Evolutionary conservation across 2,113 vertebrate genomes (phyloP).

Genomic region (Sakesphorus luctuosus): DNA sequence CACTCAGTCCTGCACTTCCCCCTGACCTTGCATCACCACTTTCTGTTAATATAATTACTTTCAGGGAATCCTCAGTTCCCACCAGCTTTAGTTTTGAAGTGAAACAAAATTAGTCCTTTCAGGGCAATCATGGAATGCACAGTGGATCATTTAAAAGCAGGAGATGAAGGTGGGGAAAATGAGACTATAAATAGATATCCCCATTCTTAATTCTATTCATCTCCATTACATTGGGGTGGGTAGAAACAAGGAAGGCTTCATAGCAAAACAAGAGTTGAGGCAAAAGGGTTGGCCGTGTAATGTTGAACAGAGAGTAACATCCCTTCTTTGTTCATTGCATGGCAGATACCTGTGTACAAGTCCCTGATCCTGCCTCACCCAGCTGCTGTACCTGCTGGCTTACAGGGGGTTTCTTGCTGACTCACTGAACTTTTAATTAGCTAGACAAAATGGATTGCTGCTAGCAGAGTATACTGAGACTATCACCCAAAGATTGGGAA

Average conservation of each 20-base stretch:
- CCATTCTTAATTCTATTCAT: neutral
- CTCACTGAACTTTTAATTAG: neutral
- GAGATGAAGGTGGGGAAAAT: neutral
- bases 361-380: neutral
- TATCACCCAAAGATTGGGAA: neutral
- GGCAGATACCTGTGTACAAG: neutral
- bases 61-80: neutral
- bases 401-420: rapidly evolving
- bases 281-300: neutral
- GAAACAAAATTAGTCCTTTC: neutral
- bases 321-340: neutral
- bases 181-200: neutral
- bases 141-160: neutral
- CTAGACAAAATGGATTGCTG: neutral
- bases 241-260: neutral
- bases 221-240: neutral
- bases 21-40: neutral
- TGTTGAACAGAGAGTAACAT: neutral
- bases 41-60: slow-evolving; percentile 33
- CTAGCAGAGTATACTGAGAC: neutral
- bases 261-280: neutral
- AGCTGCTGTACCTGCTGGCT: neutral
- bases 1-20: slow-evolving; percentile 17
- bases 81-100: neutral
- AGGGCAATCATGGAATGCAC: neutral